A percentile compares a stretch with the other conserved stretches of the same genome.
These are phyloP conservation scores for Abrostola tripartita DNA, from an alignment of 2,888 invertebrate species.

Conservation along the genomic window DNA sequence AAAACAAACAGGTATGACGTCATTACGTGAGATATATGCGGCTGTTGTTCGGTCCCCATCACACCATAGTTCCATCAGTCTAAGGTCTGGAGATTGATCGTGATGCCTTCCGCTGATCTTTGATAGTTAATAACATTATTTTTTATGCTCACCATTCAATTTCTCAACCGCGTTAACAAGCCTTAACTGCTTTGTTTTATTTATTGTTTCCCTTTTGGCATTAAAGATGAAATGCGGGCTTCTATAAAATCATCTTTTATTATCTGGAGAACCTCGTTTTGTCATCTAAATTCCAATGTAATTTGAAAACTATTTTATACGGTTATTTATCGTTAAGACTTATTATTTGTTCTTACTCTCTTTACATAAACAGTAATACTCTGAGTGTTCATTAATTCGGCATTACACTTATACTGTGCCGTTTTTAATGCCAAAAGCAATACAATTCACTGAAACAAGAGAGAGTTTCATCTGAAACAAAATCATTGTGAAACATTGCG, in stretches of 20 bases:
- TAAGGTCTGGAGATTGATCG: constrained; percentile 23
- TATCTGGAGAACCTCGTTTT: not conserved
- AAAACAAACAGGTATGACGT: constrained; percentile 50
- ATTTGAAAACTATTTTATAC: too few species aligned
- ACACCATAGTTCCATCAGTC: constrained; percentile 1
- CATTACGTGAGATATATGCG: constrained; percentile 35
- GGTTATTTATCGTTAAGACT: too few species aligned
- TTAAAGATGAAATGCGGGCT: constrained; percentile 6
- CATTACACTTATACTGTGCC: too few species aligned
- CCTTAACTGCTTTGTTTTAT: constrained; percentile 18
- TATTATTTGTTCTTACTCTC: too few species aligned
- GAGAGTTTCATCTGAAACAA: too few species aligned
- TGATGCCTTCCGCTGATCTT: constrained; percentile 24
- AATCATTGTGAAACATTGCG: too few species aligned
- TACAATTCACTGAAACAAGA: too few species aligned
- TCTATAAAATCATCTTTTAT: not conserved
- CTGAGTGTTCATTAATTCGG: too few species aligned
- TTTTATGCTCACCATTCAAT: constrained; percentile 17
- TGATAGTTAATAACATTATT: constrained; percentile 29
- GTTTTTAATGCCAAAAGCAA: too few species aligned
- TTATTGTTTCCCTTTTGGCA: constrained; percentile 31
- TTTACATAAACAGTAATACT: too few species aligned
- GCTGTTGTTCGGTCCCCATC: constrained; percentile 28
- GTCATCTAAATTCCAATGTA: too few species aligned
- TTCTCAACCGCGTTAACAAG: constrained; percentile 34